These are phyloP conservation scores for Linnaemya tessellans DNA, from an alignment of 2,888 invertebrate genomes.

Conservation along the genomic window DNA sequence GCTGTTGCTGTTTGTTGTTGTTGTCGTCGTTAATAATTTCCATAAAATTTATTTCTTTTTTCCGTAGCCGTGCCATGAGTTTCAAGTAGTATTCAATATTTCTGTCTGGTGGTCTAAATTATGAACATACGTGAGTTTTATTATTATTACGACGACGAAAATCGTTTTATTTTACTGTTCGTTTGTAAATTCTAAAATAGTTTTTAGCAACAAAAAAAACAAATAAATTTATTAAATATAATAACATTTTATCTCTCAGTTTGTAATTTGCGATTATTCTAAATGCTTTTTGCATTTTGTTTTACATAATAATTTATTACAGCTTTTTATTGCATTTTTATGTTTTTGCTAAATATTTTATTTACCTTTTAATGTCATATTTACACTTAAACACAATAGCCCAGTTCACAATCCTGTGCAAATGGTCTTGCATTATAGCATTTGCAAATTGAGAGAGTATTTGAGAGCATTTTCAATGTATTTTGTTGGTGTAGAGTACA, in stretches of 20 bases:
- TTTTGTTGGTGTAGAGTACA: too few relatives aligned
- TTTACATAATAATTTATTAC: slow-evolving; percentile 11
- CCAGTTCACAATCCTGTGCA: too few relatives aligned
- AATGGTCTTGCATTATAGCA: too few relatives aligned
- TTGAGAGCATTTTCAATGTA: too few relatives aligned
- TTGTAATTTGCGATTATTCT: slow-evolving; percentile 39
- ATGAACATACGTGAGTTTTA: slow-evolving; percentile 61
- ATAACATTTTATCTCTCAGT: slow-evolving; percentile 39
- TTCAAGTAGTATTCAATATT: slow-evolving; percentile 62
- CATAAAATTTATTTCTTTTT: slow-evolving; percentile 66
- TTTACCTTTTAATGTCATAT: slow-evolving; percentile 1
- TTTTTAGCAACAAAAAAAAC: slow-evolving; percentile 16
- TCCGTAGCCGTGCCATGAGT: slow-evolving; percentile 60
- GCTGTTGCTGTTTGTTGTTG: slow-evolving; percentile 33
- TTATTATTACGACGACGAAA: slow-evolving; percentile 33
- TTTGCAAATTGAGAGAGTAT: too few relatives aligned
- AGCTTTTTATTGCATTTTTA: not conserved
- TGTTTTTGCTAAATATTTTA: not conserved
- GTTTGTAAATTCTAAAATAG: slow-evolving; percentile 15
- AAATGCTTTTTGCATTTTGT: slow-evolving; percentile 22
- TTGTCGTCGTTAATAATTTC: slow-evolving; percentile 51
- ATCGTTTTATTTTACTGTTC: slow-evolving; percentile 11
- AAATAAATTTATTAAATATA: slow-evolving; percentile 42
- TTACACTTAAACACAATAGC: slow-evolving; percentile 11
- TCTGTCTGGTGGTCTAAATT: slow-evolving; percentile 68